A percentile compares a stretch with the other conserved stretches of the same genome.
Evolutionary conservation across 2,797 vertebrate species (phyloP).

Genomic region (Gadopsis marmoratus): DNA sequence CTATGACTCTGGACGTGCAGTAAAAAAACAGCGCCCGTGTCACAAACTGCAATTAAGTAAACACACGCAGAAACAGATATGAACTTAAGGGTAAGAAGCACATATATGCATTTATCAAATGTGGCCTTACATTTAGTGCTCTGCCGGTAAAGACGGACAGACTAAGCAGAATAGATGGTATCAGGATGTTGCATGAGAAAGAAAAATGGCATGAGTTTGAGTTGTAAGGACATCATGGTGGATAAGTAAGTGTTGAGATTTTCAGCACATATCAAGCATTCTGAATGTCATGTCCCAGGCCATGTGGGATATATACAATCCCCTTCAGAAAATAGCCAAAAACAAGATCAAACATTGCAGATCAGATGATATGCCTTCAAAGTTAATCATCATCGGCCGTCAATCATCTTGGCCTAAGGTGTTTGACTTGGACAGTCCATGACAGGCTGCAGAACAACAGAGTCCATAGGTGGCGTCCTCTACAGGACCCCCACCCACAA

Average conservation of each 20-base stretch:
- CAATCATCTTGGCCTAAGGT: neutral
- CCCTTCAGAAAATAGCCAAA: conserved; percentile 5
- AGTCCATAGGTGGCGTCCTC: neutral
- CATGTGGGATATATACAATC: conserved; percentile 1
- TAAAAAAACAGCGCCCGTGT: conserved; percentile 9
- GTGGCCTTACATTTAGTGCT: neutral
- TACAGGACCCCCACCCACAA: neutral
- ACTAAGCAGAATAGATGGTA: neutral
- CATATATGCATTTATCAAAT: neutral
- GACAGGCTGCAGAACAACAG: neutral
- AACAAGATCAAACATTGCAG: conserved; percentile 24
- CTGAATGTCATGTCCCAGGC: neutral
- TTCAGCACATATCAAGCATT: neutral
- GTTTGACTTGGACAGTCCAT: neutral
- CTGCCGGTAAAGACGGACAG: neutral
- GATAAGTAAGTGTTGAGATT: neutral
- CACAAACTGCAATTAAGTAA: conserved; percentile 47
- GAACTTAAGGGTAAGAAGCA: conserved; percentile 15
- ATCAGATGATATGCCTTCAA: conserved; percentile 18
- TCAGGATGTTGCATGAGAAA: neutral
- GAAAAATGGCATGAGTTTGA: neutral
- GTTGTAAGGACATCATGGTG: neutral
- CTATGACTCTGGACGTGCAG: conserved; percentile 44
- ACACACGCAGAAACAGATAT: conserved; percentile 29
- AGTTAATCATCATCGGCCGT: neutral